These are phyloP conservation scores for Calypte anna DNA, from an alignment of 2,113 vertebrate species.

Conservation along the genomic window DNA sequence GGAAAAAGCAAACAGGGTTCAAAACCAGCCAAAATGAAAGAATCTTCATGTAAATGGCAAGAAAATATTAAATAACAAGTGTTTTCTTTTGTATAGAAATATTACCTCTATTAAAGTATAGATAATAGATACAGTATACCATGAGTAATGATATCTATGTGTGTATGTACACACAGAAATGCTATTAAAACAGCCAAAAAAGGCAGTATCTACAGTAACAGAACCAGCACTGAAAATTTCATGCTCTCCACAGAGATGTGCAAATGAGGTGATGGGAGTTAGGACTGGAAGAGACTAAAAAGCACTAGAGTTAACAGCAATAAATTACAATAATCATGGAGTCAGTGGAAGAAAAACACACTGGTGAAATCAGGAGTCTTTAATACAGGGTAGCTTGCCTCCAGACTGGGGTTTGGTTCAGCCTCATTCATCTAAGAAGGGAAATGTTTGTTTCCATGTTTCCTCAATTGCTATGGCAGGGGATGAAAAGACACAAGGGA, in stretches of 20 bases:
- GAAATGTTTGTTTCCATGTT: neutral
- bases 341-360: neutral
- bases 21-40: neutral
- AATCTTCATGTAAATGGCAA: neutral
- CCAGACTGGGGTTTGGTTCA: no score
- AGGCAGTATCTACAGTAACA: neutral
- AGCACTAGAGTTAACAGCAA: neutral
- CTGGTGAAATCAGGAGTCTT: neutral
- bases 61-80: neutral
- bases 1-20: neutral
- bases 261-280: neutral
- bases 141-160: neutral
- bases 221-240: neutral
- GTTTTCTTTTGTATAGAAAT: neutral
- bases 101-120: neutral
- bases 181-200: neutral
- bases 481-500: accelerated
- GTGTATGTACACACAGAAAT: neutral
- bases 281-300: neutral
- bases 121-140: neutral
- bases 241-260: neutral
- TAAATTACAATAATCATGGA: neutral
- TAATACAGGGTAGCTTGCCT: neutral
- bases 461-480: neutral
- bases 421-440: neutral